phyloP scores from a whole-genome alignment of 2,797 vertebrate species.

The Silurus aristotelis region DNA sequence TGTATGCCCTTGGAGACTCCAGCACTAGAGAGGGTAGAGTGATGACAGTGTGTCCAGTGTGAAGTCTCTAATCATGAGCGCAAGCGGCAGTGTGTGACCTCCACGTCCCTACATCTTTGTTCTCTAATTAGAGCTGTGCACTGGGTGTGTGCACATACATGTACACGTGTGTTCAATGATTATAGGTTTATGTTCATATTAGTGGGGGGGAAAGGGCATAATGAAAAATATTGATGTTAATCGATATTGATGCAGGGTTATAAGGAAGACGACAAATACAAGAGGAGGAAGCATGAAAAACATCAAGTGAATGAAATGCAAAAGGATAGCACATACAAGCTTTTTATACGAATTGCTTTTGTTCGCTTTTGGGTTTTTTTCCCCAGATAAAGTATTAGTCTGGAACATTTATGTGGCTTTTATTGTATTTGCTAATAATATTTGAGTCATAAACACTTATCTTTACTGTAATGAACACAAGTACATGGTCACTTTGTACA shows the following conservation, averaged over 20 bases:
- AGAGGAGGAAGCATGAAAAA: neutral
- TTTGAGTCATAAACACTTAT: slow-evolving; percentile 7
- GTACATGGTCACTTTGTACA: neutral
- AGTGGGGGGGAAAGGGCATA: neutral
- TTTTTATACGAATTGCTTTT: neutral
- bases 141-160: slow-evolving; percentile 30
- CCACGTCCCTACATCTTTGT: slow-evolving; percentile 35
- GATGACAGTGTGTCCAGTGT: slow-evolving; percentile 26
- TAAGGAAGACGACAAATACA: neutral
- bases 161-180: slow-evolving; percentile 10
- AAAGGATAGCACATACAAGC: neutral
- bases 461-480: slow-evolving; percentile 18
- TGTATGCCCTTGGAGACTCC: slow-evolving; percentile 21
- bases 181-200: neutral
- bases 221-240: slow-evolving; percentile 6
- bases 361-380: neutral
- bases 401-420: slow-evolving; percentile 29
- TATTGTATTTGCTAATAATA: slow-evolving; percentile 13
- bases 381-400: slow-evolving; percentile 11
- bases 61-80: slow-evolving; percentile 51
- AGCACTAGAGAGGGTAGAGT: slow-evolving; percentile 10
- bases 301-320: neutral
- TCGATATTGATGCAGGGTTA: neutral
- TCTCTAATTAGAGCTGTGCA: slow-evolving; percentile 52
- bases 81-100: slow-evolving; percentile 36